Conservation (phyloP, 2,888 invertebrate genomes). For the Nomada ferruginata region DNA sequence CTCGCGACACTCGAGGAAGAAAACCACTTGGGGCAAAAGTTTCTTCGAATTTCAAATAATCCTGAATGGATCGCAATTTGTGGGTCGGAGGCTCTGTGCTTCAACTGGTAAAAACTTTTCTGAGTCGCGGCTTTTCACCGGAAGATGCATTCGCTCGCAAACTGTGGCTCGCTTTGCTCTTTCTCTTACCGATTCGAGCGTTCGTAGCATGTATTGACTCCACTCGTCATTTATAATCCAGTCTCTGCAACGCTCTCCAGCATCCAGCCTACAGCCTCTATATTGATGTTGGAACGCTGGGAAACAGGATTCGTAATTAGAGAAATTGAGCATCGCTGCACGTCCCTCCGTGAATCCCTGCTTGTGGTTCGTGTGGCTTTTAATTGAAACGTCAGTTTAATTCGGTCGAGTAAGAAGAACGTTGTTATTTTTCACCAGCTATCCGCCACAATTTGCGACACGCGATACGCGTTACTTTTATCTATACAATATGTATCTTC, state of each 20-base stretch:
- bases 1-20: slow-evolving; percentile 72
- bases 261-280: too few relatives aligned
- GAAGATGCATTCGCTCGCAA: slow-evolving; percentile 10
- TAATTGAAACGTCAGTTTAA: slow-evolving; percentile 54
- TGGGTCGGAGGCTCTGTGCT: slow-evolving; percentile 72
- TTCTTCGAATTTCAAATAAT: slow-evolving; percentile 80
- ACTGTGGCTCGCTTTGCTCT: slow-evolving; percentile 1
- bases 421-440: slow-evolving; percentile 33
- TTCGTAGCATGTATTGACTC: not conserved
- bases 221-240: not conserved
- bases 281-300: not conserved
- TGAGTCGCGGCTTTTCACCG: slow-evolving; percentile 51
- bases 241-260: not conserved
- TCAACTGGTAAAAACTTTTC: slow-evolving; percentile 67
- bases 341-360: slow-evolving; percentile 11
- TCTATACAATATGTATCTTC: too few relatives aligned
- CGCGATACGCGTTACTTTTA: too few relatives aligned
- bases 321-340: slow-evolving; percentile 38
- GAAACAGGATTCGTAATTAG: slow-evolving; percentile 39
- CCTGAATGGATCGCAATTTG: slow-evolving; percentile 81
- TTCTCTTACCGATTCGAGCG: not conserved
- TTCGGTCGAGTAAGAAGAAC: not conserved
- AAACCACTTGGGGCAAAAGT: slow-evolving; percentile 73
- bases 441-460: too few relatives aligned
- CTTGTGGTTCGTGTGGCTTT: slow-evolving; percentile 20